Base-by-base conservation (phyloP, 92 coral and sea anemone species). In the Zoanthus gigantus region DNA sequence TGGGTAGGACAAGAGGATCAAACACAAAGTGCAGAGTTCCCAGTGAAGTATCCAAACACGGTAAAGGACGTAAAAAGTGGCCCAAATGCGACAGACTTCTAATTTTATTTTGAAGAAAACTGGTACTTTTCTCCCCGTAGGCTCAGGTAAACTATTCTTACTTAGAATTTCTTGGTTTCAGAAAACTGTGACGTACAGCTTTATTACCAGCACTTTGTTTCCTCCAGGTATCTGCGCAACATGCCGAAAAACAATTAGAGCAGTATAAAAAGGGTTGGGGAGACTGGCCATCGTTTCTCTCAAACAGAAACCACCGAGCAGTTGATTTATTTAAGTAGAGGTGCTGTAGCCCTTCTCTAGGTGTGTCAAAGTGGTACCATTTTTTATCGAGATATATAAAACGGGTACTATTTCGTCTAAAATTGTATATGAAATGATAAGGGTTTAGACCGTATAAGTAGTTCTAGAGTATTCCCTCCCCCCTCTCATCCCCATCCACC, bases 51-150 rank as follows among this genome's bases (percentile, higher is more conserved):
- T 92, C 93, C 32, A 29, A 72, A 60, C 93, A 94, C 69, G 92
- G 94, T 13, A 89, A 94, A 87, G 74, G 74, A 28, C 87, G 90
- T 76, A 86, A 87, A 79, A 76, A 44, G 71, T 94, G 94, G 92
- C 93, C 96, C 47, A 94, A 92, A 69, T 94, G 94, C 53, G 93
- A 91, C 77, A 79, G 93, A 86, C 93, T 48, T 89, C 96, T 12
- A 69, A 45, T 30, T 32, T 88, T 28, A 63, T 94, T 6, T 72
- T 94, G 71, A 78, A 57, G 45, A 76, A 92, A 76, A 91, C 94
- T 86, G 94, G 94, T 16, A 37, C 75, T 79, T 94, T 94, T 77
- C 86, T 91, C 13, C 91, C 86, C 71, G 91, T 86, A 83, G 96
- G 90, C 30, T 91, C 96, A 78, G 96, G 93, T 92, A 90, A 77